phyloP scores from a whole-genome alignment of 2,797 vertebrate species.

The Huso huso region DNA sequence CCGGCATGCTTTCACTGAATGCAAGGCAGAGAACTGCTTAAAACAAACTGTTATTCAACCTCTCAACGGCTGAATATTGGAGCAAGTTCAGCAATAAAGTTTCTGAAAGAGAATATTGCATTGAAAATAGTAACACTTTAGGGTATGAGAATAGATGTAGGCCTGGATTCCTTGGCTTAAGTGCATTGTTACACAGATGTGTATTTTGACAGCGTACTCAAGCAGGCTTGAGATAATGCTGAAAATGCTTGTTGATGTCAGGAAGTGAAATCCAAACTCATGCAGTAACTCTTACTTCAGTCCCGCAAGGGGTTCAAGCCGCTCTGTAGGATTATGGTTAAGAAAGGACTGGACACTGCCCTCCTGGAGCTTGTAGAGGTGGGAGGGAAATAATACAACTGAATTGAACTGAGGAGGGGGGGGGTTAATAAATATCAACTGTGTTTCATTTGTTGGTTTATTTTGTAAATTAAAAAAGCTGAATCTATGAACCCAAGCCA shows the following conservation, averaged over 20 bases:
- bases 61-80: no score
- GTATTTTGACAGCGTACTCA: background rate
- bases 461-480: background rate
- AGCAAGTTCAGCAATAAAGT: no score
- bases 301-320: background rate
- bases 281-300: background rate
- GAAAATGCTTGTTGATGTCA: background rate
- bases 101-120: no score
- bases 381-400: background rate
- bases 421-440: background rate
- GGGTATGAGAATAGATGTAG: no score
- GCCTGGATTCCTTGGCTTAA: background rate
- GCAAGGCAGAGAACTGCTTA: no score
- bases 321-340: background rate
- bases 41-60: no score
- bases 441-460: background rate
- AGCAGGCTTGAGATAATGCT: conserved; percentile 1
- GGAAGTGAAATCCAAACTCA: conserved; percentile 1
- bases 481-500: no score
- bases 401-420: no score
- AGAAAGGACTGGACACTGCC: background rate
- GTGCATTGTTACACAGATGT: background rate
- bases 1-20: no score
- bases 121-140: no score
- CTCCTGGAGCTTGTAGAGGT: background rate